A percentile compares a stretch with the other conserved stretches of the same genome.
These are phyloP conservation scores for Lasioglossum vierecki DNA, from an alignment of 2,888 invertebrate species.

Conservation along the genomic window DNA sequence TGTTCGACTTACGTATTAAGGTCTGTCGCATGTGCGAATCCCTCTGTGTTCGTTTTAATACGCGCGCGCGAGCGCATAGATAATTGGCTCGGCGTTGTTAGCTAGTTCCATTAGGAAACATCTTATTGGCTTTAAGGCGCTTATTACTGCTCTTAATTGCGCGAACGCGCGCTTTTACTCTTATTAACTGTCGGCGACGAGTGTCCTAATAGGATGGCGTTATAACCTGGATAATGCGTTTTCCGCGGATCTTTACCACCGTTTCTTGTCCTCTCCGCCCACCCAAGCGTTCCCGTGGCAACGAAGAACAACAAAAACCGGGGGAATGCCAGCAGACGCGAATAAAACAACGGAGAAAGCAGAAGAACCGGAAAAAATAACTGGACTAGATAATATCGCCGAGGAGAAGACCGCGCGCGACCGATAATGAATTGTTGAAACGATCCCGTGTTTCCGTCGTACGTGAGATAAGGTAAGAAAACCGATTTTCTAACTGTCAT, in stretches of 20 bases:
- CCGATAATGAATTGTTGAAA: neutral
- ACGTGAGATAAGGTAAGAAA: neutral
- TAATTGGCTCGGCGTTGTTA: slow-evolving; percentile 82
- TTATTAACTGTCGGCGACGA: slow-evolving; percentile 79
- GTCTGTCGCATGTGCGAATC: slow-evolving; percentile 46
- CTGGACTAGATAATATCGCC: neutral
- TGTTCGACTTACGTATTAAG: slow-evolving; percentile 45
- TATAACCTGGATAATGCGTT: slow-evolving; percentile 72
- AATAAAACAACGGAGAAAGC: neutral
- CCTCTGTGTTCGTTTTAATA: slow-evolving; percentile 66
- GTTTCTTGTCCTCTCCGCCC: slow-evolving; percentile 26
- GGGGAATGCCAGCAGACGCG: neutral
- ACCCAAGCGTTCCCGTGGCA: neutral
- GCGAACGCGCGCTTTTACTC: slow-evolving; percentile 77
- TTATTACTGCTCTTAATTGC: slow-evolving; percentile 82
- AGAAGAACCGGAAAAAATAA: neutral
- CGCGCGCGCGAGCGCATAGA: slow-evolving; percentile 64
- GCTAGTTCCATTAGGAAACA: slow-evolving; percentile 81
- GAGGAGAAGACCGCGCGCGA: neutral
- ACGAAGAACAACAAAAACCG: neutral
- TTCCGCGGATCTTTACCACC: slow-evolving; percentile 63
- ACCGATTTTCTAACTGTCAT: no score
- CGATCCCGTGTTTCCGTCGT: no score
- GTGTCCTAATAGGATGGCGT: slow-evolving; percentile 73
- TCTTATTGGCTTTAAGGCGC: slow-evolving; percentile 83